phyloP scores from a whole-genome alignment of 2,113 vertebrate genomes.

The Sceloporus undulatus region DNA sequence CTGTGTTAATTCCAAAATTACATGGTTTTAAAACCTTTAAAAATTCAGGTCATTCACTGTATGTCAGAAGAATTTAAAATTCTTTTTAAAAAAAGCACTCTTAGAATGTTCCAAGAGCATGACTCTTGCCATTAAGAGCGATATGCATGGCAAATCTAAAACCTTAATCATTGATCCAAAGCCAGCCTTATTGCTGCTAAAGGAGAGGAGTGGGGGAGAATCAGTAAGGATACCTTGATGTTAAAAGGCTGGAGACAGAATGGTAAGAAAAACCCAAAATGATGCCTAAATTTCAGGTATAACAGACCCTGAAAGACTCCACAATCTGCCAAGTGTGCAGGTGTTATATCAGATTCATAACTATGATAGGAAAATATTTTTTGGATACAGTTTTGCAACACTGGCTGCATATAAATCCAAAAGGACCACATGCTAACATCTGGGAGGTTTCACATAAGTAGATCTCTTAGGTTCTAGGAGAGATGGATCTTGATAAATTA shows the following conservation, averaged over 20 bases:
- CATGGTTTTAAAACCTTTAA: constrained; percentile 53
- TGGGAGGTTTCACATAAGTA: background rate
- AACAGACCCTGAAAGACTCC: background rate
- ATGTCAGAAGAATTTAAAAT: constrained; percentile 27
- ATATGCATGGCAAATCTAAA: constrained; percentile 35
- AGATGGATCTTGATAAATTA: no score
- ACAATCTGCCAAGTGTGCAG: background rate
- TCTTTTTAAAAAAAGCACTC: constrained; percentile 42
- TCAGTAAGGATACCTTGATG: constrained; percentile 14
- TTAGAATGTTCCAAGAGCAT: constrained; percentile 36
- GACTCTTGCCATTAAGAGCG: constrained; percentile 41
- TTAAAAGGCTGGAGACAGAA: background rate
- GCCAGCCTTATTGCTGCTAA: constrained; percentile 25
- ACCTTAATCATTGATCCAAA: constrained; percentile 20
- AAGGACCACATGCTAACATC: background rate
- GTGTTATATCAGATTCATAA: background rate
- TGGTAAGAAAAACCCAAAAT: background rate
- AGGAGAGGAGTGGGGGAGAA: background rate
- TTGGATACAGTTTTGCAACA: background rate
- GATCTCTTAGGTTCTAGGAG: background rate
- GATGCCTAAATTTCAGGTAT: constrained; percentile 1
- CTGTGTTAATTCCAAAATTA: constrained; percentile 48
- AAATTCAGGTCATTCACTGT: constrained; percentile 42
- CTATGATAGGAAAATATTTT: background rate
- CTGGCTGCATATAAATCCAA: background rate